Evolutionary conservation across 1,140 invertebrate genomes (phyloP), one percentile per base, ranked within the genome.

Genomic region (Drosophila pseudoananassae): DNA sequence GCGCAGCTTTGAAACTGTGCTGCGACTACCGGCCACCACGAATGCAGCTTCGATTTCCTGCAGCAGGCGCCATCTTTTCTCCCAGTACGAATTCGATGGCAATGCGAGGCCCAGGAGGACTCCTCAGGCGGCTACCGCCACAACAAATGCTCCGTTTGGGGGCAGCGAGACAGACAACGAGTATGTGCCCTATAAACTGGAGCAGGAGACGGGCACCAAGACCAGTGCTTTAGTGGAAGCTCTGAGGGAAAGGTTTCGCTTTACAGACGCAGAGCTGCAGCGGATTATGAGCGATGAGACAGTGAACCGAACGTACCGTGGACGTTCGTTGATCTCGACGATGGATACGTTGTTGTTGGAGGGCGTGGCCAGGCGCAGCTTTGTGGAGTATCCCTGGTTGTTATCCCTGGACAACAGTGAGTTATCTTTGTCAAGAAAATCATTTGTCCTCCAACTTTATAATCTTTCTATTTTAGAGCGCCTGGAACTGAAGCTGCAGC

Each of bases 361-460:
- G 52, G 91, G 90, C 0, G 74, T 92, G 2, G 74, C 31, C 4
- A 87, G 80, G 23, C 54, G 60, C 5, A 90, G 76, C 36, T 71
- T 91, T n/a, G 7, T 92, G 1, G 81, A 91, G 17, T 83, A 91
- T 69, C 89, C 90, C 5, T 92, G 90, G 90, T 25, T 92, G 1
- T 15, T 92, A 9, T 70, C 76, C 0, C 38, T 87, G 14, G 81
- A 90, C 5, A 69, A 38, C 54, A 76, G 90, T 92, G 51, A 74
- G 58, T 69, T 3, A 1, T 6, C 6, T 7, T 8, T 17, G 40
- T 1, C 4, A 14, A 1, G 2, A 43, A 15, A 17, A 5, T 5
- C 14, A 0, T 2, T 17, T 4, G 15, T 43, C 8, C 15, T 43
- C 14, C 38, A 4, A 4, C 14, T 5, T 8, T 25, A 20, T 20